Evolutionary conservation across 1,140 invertebrate species (phyloP).

Genomic region (Drosophila seguyi): DNA sequence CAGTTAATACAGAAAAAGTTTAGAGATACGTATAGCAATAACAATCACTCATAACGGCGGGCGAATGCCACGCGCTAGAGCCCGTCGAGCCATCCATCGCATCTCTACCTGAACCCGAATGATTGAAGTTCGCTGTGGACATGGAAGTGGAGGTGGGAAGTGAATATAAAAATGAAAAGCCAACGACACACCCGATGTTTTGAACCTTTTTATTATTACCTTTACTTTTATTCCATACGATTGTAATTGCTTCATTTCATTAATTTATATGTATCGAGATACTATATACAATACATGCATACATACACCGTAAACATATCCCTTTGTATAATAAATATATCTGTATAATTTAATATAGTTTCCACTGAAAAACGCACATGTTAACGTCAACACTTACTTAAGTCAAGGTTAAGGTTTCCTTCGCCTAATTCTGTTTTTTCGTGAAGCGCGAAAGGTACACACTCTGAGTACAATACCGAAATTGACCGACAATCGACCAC

Average conservation of each 20-base stretch:
- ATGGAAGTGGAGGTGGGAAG: background rate
- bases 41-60: slow-evolving; percentile 66
- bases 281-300: slow-evolving; percentile 68
- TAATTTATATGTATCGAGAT: slow-evolving; percentile 75
- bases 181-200: slow-evolving; percentile 52
- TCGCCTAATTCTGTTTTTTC: slow-evolving; percentile 1
- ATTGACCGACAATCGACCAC: slow-evolving; percentile 66
- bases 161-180: slow-evolving; percentile 33
- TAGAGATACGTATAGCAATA: slow-evolving; percentile 89
- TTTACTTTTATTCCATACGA: slow-evolving; percentile 72
- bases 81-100: slow-evolving; percentile 29
- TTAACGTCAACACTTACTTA: slow-evolving; percentile 70
- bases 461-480: slow-evolving; percentile 54
- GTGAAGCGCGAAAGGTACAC: slow-evolving; percentile 45
- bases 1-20: slow-evolving; percentile 90
- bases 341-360: slow-evolving; percentile 59
- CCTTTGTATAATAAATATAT: slow-evolving; percentile 60
- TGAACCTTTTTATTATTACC: slow-evolving; percentile 67
- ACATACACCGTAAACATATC: slow-evolving; percentile 62
- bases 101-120: slow-evolving; percentile 47
- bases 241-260: slow-evolving; percentile 83
- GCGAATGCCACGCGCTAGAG: background rate
- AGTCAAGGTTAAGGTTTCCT: slow-evolving; percentile 13
- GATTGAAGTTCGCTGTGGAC: slow-evolving; percentile 32
- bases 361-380: slow-evolving; percentile 63